Evolutionary conservation across 2,113 vertebrate species (phyloP), one percentile per base, ranked within the genome.

Genomic region (Leptobrachium leishanense): DNA sequence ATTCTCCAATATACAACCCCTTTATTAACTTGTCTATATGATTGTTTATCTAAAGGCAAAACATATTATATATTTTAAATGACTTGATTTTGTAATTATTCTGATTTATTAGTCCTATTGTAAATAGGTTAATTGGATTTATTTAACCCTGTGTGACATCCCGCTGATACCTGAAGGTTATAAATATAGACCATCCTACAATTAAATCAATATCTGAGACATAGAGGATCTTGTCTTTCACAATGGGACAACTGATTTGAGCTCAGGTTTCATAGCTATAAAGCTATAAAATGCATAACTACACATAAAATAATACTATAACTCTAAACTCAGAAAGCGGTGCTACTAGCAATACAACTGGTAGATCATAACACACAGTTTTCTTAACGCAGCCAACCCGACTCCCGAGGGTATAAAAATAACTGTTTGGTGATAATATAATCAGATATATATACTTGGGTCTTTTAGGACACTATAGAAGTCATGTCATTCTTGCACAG

Each of bases 401-500:
- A 6, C 1, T 46, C 31, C n/a, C 42, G 50, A 6, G 2, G 20
- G 20, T 66, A 50, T 57, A 55, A 72, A 67, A 68, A 43, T 66
- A 67, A 43, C 43, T 20, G 41, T 72, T 31, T 42, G 50, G 68
- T 57, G 40, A 13, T 43, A 12, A 73, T 65, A 79, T 67, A 73
- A 79, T 67, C 40, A 59, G 20, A 41, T 79, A 66, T 44, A 44
- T 54, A 65, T 8, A 55, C 42, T 54, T 43, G 20, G 53, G 42
- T 72, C 69, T 72, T 54, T 31, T 72, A 72, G 53, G 69, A 72
- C 54, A 72, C 44, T 55, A 70, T 15, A 46, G 41, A 72, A 9
- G 20, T 15, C 10, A 50, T 78, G 42, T n/a, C 65, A 15, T 68
- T 65, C 64, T 53, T 20, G 2, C 59, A 55, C 44, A 66, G 40